A percentile compares a stretch with the other conserved stretches of the same genome.
Conservation (phyloP, 2,113 vertebrate genomes). For the Eclectus roratus region DNA sequence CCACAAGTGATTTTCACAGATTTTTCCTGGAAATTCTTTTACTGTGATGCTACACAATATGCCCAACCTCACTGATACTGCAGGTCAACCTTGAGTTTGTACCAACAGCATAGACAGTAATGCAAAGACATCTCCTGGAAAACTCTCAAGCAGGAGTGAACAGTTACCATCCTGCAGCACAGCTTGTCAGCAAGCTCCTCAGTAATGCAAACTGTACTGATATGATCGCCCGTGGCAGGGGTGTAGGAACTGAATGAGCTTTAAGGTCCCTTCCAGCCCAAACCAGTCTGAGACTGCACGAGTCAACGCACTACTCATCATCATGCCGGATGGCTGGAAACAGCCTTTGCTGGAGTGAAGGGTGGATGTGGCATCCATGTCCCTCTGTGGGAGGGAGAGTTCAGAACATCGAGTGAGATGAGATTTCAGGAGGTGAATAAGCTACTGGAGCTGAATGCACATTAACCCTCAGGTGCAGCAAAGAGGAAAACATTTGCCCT, state of each 20-base stretch:
- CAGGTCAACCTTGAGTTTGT: fast-evolving
- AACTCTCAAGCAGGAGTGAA: background rate
- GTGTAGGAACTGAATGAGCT: background rate
- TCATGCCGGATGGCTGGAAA: background rate
- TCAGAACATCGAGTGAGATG: background rate
- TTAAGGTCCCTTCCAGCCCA: background rate
- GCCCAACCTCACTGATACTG: background rate
- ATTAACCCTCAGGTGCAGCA: background rate
- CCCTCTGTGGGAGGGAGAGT: background rate
- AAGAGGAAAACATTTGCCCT: slow-evolving; percentile 8
- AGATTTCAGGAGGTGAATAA: background rate
- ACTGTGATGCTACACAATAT: background rate
- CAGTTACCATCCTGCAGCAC: background rate
- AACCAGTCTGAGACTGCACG: background rate
- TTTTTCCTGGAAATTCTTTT: background rate
- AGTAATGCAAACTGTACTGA: background rate
- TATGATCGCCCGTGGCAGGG: background rate
- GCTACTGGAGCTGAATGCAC: slow-evolving; percentile 19
- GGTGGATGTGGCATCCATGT: background rate
- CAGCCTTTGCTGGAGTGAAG: background rate
- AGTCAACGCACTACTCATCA: background rate
- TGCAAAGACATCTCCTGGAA: background rate
- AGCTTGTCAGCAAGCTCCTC: background rate
- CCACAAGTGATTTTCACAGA: background rate
- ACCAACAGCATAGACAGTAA: background rate